Percentiles rank a stretch among this genome's conserved stretches.
Evolutionary conservation across 2,113 vertebrate genomes (phyloP).

Genomic region (Oreamnos americanus): DNA sequence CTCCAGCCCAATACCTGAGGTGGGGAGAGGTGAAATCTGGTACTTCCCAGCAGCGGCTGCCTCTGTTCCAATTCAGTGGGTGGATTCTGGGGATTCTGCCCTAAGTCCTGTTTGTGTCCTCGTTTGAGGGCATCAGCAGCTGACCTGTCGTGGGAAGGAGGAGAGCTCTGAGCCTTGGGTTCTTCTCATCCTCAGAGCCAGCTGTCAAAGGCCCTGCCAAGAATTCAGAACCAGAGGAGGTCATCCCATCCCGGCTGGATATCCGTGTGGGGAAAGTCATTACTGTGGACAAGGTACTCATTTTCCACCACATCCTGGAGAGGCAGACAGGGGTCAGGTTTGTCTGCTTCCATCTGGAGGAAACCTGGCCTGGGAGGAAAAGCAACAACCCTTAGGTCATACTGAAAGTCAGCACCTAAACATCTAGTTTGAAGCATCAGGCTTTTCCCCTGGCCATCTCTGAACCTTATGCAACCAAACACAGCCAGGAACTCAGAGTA

Average conservation of each 20-base stretch:
- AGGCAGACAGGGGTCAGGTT: neutral
- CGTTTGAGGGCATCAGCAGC: neutral
- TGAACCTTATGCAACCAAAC: neutral
- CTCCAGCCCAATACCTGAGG: neutral
- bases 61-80: neutral
- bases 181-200: slow-evolving; percentile 80
- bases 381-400: slow-evolving; percentile 21
- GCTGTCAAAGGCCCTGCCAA: slow-evolving; percentile 84
- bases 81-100: neutral
- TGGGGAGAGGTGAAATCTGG: neutral
- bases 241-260: slow-evolving; percentile 92
- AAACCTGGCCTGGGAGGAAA: slow-evolving; percentile 23
- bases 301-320: neutral
- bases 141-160: neutral
- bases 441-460: neutral
- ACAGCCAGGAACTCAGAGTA: neutral
- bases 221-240: slow-evolving; percentile 84
- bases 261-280: slow-evolving; percentile 94
- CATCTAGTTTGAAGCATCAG: neutral
- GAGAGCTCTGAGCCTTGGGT: neutral
- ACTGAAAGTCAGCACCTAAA: slow-evolving; percentile 28
- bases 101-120: neutral
- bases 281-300: slow-evolving; percentile 89
- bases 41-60: neutral
- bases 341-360: slow-evolving; percentile 50